Base-by-base conservation (phyloP, 2,888 invertebrate species). In the Anthophora plumipes region DNA sequence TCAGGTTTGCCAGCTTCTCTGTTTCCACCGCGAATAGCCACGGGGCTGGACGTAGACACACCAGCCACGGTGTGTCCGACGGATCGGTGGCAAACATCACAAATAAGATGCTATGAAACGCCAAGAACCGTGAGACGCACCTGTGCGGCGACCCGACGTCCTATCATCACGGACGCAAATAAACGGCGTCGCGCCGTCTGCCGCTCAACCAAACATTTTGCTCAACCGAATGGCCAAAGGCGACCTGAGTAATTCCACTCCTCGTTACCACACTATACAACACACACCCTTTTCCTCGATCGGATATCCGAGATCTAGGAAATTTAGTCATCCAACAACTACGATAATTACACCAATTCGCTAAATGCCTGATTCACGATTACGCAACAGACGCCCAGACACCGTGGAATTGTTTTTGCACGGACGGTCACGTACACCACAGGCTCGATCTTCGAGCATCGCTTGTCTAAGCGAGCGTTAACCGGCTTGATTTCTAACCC, bases 171-270 rank as follows among this genome's bases (percentile, higher is more conserved):
- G 82, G 87, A 90, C 91, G 89, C 89, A 91, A 92, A 92, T 92
- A 91, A 90, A 91, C 89, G 91, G 92, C 92, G 92, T 91, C 92
- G 91, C 89, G 91, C 92, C 90, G 92, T 92, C 92, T 92, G 91
- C 88, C 73, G 77, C 72, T 59, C 83, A n/a, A 50, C 72, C 74
- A 63, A 31, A 72, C 82, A 75, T 64, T 83, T 80, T 67, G 12
- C 80, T 69, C 74, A 59, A 61, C 75, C 77, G 63, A 69, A 72
- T 64, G 81, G 67, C 74, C 84, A 81, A 84, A 66, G 67, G 59
- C 69, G 77, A 74, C 52, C 69, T 43, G 50, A n/a, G 55, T n/a
- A n/a, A n/a, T n/a, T n/a, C 37, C 52, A 74, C 55, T 52, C 60
- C 20, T 48, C 77, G 31, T 50, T 55, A 57, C 57, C 67, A 25